Evolutionary conservation across 2,888 invertebrate species (phyloP).

Genomic region (Synanthedon tipuliformis): DNA sequence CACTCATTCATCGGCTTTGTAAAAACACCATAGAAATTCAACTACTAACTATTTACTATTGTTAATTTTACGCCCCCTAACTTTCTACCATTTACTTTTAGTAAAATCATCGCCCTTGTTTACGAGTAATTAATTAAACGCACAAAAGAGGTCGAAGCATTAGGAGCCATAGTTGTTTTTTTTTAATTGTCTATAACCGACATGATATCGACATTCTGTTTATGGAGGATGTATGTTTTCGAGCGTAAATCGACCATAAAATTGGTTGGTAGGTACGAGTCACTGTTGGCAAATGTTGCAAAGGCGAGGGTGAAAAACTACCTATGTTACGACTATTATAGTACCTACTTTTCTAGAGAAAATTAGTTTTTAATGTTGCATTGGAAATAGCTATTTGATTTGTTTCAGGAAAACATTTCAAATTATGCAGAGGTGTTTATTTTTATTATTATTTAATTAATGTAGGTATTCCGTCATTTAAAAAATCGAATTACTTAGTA

Average conservation of each 20-base stretch:
- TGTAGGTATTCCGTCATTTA: too few relatives aligned
- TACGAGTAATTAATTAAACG: slow-evolving; percentile 64
- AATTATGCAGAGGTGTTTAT: too few relatives aligned
- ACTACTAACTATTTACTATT: slow-evolving; percentile 46
- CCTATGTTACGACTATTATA: too few relatives aligned
- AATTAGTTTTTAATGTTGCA: too few relatives aligned
- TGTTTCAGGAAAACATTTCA: too few relatives aligned
- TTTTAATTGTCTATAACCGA: slow-evolving; percentile 44
- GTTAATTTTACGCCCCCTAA: slow-evolving; percentile 49
- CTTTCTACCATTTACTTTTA: slow-evolving; percentile 64
- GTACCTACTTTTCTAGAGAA: too few relatives aligned
- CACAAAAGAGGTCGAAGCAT: slow-evolving; percentile 41
- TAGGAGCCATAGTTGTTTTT: slow-evolving; percentile 30
- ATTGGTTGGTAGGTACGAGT: slow-evolving; percentile 45
- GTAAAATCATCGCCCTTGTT: slow-evolving; percentile 66
- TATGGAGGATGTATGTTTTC: slow-evolving; percentile 42
- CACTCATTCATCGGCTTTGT: slow-evolving; percentile 23
- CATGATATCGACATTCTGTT: slow-evolving; percentile 44
- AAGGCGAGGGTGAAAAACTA: background rate
- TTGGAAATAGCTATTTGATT: too few relatives aligned
- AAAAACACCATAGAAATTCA: slow-evolving; percentile 39
- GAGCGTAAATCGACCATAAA: slow-evolving; percentile 63
- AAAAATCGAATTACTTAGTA: too few relatives aligned
- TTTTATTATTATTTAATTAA: too few relatives aligned
- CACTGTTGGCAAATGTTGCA: slow-evolving; percentile 9